Evolutionary conservation across 2,113 vertebrate species (phyloP).

Genomic region (Pluvialis apricaria): DNA sequence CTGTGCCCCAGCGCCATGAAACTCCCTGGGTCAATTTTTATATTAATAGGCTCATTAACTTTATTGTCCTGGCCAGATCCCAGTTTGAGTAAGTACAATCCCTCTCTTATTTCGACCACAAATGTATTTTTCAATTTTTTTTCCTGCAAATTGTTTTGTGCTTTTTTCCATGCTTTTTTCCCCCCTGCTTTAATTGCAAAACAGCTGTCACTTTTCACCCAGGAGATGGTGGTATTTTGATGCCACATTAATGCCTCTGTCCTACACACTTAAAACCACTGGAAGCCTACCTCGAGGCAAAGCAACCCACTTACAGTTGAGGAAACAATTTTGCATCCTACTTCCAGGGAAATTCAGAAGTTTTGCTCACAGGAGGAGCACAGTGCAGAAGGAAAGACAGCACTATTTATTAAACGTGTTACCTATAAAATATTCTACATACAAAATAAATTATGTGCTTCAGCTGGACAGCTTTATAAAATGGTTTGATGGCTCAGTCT

Average conservation of each 20-base stretch:
- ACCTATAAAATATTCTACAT: neutral
- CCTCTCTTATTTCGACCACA: neutral
- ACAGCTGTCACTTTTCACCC: neutral
- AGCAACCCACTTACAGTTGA: neutral
- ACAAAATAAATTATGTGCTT: neutral
- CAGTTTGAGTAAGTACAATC: neutral
- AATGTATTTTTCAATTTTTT: neutral
- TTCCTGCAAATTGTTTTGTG: neutral
- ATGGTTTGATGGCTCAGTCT: neutral
- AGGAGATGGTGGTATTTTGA: neutral
- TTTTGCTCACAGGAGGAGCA: neutral
- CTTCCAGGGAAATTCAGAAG: neutral
- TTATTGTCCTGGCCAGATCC: neutral
- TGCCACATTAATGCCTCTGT: neutral
- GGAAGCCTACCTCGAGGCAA: neutral
- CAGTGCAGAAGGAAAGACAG: neutral
- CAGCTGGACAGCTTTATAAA: neutral
- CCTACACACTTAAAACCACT: neutral
- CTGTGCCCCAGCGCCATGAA: accelerated
- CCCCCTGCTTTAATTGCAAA: neutral
- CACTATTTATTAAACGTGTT: neutral
- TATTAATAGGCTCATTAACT: neutral
- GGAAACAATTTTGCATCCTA: neutral
- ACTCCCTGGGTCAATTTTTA: neutral
- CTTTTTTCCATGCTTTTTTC: neutral